Percentiles rank a stretch among this genome's conserved stretches.
phyloP scores from a whole-genome alignment of 2,888 invertebrate genomes.

The Hydropsyche betteni region DNA sequence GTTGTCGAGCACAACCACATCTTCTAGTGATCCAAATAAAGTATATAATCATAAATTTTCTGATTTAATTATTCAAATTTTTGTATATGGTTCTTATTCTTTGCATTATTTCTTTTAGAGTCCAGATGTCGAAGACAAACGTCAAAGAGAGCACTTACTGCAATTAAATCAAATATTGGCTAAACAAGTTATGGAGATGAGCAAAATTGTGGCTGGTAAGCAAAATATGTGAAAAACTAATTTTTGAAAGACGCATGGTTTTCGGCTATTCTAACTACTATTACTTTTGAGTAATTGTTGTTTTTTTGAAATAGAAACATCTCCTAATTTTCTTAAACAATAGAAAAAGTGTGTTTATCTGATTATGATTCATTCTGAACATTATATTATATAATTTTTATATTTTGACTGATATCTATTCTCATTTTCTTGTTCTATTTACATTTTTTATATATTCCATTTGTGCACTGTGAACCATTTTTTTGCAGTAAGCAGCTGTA shows the following conservation, averaged over 20 bases:
- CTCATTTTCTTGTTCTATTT: no score
- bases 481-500: no score
- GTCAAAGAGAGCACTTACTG: slow-evolving; percentile 87
- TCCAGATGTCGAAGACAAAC: slow-evolving; percentile 83
- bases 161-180: slow-evolving; percentile 92
- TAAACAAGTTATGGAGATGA: slow-evolving; percentile 93
- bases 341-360: not conserved
- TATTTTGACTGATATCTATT: no score
- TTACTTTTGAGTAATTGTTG: not conserved
- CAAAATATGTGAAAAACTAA: slow-evolving; percentile 49
- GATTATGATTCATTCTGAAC: no score
- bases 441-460: no score
- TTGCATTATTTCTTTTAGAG: slow-evolving; percentile 67
- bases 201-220: slow-evolving; percentile 94
- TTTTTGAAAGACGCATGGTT: not conserved
- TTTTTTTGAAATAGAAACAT: not conserved
- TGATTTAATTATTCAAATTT: slow-evolving; percentile 47
- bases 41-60: slow-evolving; percentile 53
- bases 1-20: slow-evolving; percentile 78
- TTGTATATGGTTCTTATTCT: slow-evolving; percentile 55
- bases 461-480: no score
- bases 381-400: no score
- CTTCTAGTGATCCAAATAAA: slow-evolving; percentile 64
- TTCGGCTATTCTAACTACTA: not conserved
- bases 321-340: not conserved